These are phyloP conservation scores for Telmatherina bonti DNA, from an alignment of 2,797 vertebrate genomes.

Conservation along the genomic window DNA sequence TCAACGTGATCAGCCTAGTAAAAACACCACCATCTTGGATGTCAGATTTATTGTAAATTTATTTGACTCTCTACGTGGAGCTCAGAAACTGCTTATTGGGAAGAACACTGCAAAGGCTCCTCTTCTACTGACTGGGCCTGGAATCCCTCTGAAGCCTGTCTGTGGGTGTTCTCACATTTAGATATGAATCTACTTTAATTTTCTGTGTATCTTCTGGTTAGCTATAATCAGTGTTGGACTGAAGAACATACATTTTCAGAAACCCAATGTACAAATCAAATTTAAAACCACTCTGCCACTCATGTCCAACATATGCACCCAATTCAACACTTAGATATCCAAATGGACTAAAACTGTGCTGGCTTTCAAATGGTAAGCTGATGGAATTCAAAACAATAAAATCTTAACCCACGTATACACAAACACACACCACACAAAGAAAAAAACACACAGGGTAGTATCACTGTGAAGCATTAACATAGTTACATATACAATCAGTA, in stretches of 20 bases:
- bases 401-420: no score
- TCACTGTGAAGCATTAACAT: no score
- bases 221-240: neutral
- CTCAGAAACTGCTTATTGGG: neutral
- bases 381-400: no score
- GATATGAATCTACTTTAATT: neutral
- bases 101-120: neutral
- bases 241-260: neutral
- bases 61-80: neutral
- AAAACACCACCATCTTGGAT: neutral
- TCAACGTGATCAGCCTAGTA: neutral
- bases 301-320: no score
- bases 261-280: neutral
- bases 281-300: neutral
- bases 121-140: neutral
- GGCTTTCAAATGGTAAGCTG: neutral
- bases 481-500: no score
- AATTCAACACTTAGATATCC: neutral
- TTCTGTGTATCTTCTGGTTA: neutral
- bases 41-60: neutral
- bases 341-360: neutral
- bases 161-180: neutral
- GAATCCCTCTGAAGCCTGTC: neutral
- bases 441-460: no score
- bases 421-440: no score